A percentile compares a stretch with the other conserved stretches of the same genome.
These are phyloP conservation scores for Aleiodes leptofemur DNA, from an alignment of 2,888 invertebrate genomes.

Conservation along the genomic window DNA sequence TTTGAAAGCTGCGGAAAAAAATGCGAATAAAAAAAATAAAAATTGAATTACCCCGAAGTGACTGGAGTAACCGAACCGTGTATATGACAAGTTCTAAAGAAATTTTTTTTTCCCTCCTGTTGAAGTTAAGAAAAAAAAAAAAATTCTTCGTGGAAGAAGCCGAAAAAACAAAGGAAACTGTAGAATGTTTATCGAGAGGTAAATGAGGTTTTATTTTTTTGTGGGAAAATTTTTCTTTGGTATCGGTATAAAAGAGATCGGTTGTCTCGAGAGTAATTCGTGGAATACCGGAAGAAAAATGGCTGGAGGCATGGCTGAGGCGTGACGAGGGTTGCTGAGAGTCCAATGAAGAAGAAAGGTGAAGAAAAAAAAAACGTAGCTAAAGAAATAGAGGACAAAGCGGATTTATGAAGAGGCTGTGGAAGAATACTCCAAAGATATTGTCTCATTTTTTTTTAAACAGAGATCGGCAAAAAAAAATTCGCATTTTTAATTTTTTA, in stretches of 20 bases:
- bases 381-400: neutral
- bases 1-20: neutral
- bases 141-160: neutral
- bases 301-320: constrained; percentile 23
- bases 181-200: constrained; percentile 8
- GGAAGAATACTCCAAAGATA: neutral
- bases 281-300: constrained; percentile 34
- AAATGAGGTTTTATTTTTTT: constrained; percentile 19
- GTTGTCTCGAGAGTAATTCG: constrained; percentile 29
- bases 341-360: neutral
- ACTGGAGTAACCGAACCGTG: neutral
- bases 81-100: neutral
- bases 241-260: constrained; percentile 18
- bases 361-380: constrained; percentile 1
- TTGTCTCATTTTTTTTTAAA: no score
- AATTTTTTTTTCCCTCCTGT: neutral
- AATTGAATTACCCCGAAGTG: neutral
- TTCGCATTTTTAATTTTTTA: no score
- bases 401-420: constrained; percentile 9
- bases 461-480: no score
- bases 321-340: constrained; percentile 33
- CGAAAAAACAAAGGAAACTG: neutral
- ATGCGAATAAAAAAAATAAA: neutral
- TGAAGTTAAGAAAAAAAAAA: neutral
- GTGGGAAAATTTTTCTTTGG: constrained; percentile 11